Evolutionary conservation across 2,888 invertebrate species (phyloP).

Genomic region (Volucella zonaria): DNA sequence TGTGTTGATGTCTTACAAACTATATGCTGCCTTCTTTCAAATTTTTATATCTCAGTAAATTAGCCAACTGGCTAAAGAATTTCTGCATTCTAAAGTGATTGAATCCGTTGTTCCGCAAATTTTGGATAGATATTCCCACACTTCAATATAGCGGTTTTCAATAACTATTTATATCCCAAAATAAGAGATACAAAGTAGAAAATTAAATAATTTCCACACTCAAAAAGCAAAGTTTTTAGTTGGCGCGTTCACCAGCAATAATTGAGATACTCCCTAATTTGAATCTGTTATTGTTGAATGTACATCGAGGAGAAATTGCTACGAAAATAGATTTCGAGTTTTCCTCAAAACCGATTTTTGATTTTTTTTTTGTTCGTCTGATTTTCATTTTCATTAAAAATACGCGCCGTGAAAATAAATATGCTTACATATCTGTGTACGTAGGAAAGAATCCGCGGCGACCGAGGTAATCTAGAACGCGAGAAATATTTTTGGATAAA

Average conservation of each 20-base stretch:
- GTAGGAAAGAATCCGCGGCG: constrained; percentile 7
- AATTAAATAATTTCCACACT: constrained; percentile 35
- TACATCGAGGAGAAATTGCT: constrained; percentile 63
- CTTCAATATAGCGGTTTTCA: no score
- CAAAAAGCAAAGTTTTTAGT: constrained; percentile 26
- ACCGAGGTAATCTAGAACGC: constrained; percentile 59
- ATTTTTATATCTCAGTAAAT: no score
- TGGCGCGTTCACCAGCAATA: constrained; percentile 19
- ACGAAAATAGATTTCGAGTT: constrained; percentile 68
- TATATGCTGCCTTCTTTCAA: no score
- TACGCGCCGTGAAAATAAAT: constrained; percentile 67
- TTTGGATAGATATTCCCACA: no score
- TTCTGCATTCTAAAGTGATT: no score
- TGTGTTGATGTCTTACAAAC: no score
- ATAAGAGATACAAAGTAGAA: no score
- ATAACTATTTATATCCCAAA: no score
- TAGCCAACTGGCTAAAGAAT: no score
- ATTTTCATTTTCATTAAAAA: constrained; percentile 47
- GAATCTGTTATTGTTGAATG: constrained; percentile 73
- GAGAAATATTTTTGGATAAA: constrained; percentile 72
- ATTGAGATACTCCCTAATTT: constrained; percentile 70
- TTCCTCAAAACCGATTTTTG: constrained; percentile 44
- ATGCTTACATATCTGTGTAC: background rate
- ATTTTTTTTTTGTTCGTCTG: constrained; percentile 22
- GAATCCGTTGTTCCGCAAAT: no score